Conservation (phyloP, 2,888 invertebrate species). For the Sceliomorpha sp. region DNA sequence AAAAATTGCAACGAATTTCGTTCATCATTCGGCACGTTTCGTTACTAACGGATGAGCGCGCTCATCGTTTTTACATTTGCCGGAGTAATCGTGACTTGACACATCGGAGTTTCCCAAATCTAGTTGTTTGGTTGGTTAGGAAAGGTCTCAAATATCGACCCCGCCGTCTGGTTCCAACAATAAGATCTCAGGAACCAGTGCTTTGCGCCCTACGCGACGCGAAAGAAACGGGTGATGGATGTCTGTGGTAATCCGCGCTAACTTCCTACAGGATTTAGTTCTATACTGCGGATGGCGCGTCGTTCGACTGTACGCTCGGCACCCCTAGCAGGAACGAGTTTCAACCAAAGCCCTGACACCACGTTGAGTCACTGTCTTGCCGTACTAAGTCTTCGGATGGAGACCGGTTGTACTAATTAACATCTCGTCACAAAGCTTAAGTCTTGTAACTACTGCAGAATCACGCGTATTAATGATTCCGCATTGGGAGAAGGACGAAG, state of each 20-base stretch:
- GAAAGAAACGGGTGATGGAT: conserved; percentile 78
- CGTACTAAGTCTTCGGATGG: conserved; percentile 58
- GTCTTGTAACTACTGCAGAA: conserved; percentile 58
- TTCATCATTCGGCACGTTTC: no score
- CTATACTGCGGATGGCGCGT: conserved; percentile 59
- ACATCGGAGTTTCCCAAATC: conserved; percentile 13
- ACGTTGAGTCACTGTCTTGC: conserved; percentile 77
- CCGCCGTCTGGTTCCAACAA: conserved; percentile 31
- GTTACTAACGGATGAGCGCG: no score
- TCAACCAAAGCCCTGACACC: conserved; percentile 77
- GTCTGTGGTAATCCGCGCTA: conserved; percentile 78
- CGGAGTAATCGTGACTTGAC: not conserved
- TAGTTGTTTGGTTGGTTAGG: conserved; percentile 29
- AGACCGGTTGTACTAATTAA: conserved; percentile 77
- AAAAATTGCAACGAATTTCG: no score
- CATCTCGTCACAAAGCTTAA: conserved; percentile 78
- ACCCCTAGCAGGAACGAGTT: conserved; percentile 66
- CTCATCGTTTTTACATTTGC: not conserved
- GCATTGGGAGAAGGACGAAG: conserved; percentile 39
- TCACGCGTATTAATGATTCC: conserved; percentile 50
- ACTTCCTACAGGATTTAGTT: conserved; percentile 78
- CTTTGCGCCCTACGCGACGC: conserved; percentile 56
- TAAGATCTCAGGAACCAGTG: conserved; percentile 49
- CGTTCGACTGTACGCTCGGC: conserved; percentile 53
- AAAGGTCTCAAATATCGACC: conserved; percentile 39